Evolutionary conservation across 2,888 invertebrate genomes (phyloP), one percentile per base, ranked within the genome.

Genomic region (Cyrtodaria siliqua): DNA sequence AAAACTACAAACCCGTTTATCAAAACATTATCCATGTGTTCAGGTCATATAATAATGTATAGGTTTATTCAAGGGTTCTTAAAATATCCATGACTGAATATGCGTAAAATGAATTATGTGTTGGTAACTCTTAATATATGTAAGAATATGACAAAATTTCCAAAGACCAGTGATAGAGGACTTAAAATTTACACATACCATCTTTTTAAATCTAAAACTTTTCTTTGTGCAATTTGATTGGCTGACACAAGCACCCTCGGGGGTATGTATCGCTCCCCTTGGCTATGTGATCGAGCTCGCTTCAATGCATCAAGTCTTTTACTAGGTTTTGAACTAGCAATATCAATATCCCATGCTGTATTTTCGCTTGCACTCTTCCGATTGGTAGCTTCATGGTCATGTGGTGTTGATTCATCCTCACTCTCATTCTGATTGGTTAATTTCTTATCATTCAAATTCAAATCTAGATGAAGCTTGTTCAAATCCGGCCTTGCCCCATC

Each of bases 181-280:
- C n/a, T n/a, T n/a, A n/a, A n/a, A n/a, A n/a, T n/a, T n/a, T n/a
- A n/a, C 24, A 63, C 55, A 24, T 63, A 90, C 90, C 90, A 90
- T 85, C 89, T 67, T 73, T 86, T 89, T 23, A 86, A 63, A 66
- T 90, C 89, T 16, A 90, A 70, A 8, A 87, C 80, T 75, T 89
- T 89, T 52, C 89, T 83, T 50, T 84, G 77, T 16, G 84, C 74
- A 27, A 87, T 85, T 42, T 86, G 82, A 49, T 80, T 84, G 60
- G 67, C 59, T 42, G 85, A 83, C 4, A 82, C 85, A 29, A 79
- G 70, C 14, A 83, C 84, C 56, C 66, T 76, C 16, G 86, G 82
- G 26, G 87, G 84, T 16, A 67, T 55, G 42, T 81, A 85, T 23
- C 42, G 44, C 55, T 81, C 81, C 16, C 73, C 59, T 12, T 53